phyloP scores from a whole-genome alignment of 1,140 invertebrate genomes.

The Sitobion miscanthi region DNA sequence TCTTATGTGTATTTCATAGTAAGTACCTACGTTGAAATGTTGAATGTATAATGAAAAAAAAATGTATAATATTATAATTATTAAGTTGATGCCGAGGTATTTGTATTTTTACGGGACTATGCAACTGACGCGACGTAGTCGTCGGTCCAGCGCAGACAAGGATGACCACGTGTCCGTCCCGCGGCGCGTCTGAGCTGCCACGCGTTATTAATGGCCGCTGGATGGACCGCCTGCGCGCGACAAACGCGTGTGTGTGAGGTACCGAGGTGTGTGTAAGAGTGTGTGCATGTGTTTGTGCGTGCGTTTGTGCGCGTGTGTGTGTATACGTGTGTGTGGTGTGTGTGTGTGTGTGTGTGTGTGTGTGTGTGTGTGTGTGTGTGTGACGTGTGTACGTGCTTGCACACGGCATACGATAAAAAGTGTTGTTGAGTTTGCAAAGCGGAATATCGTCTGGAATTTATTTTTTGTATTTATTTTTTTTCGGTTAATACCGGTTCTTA shows the following conservation, averaged over 20 bases:
- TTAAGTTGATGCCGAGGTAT: background rate
- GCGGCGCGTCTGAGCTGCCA: background rate
- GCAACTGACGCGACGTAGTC: background rate
- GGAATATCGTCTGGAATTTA: slow-evolving; percentile 50
- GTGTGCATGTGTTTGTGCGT: background rate
- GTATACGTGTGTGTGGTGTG: background rate
- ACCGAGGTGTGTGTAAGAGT: background rate
- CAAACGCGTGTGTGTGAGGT: background rate
- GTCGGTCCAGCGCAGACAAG: slow-evolving; percentile 12
- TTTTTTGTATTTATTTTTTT: slow-evolving; percentile 46
- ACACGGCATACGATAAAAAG: background rate
- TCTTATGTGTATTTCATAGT: background rate
- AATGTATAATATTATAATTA: background rate
- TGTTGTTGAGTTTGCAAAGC: slow-evolving; percentile 37
- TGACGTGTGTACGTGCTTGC: background rate
- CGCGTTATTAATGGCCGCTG: slow-evolving; percentile 32
- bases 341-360: background rate
- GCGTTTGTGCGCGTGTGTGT: background rate
- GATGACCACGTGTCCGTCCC: slow-evolving; percentile 41
- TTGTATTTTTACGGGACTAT: background rate
- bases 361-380: background rate
- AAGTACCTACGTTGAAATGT: background rate
- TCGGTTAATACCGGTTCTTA: slow-evolving; percentile 55
- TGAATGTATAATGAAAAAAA: background rate
- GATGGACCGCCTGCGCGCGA: background rate